Conservation (phyloP, 2,113 vertebrate species). For the Acanthisitta chloris region DNA sequence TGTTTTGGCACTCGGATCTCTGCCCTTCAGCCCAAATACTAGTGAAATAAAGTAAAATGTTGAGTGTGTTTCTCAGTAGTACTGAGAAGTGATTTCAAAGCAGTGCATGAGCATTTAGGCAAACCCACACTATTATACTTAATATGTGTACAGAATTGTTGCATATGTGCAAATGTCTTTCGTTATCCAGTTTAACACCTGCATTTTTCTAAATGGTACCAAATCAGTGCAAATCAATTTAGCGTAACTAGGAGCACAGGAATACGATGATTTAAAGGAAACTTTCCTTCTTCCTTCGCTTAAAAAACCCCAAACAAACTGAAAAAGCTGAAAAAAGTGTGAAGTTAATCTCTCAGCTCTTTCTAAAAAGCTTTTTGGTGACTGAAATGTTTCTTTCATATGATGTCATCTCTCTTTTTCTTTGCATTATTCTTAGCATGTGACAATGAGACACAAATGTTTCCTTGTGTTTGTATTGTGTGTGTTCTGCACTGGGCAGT, state of each 20-base stretch:
- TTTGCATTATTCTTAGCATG: not conserved
- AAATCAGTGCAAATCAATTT: not conserved
- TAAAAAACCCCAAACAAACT: not conserved
- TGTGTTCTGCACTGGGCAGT: not conserved
- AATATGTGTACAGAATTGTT: not conserved
- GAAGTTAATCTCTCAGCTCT: not conserved
- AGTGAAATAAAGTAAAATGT: not conserved
- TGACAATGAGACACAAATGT: not conserved
- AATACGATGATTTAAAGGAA: not conserved
- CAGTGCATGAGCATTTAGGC: not conserved
- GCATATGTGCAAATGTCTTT: not conserved
- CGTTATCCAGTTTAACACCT: not conserved
- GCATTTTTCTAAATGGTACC: not conserved
- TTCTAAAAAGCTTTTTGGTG: not conserved
- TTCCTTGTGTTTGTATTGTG: not conserved
- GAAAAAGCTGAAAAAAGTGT: not conserved
- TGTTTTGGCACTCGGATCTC: not conserved
- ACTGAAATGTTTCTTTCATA: not conserved
- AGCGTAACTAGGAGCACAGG: not conserved
- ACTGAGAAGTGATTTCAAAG: not conserved
- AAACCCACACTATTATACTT: fast-evolving
- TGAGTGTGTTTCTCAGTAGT: not conserved
- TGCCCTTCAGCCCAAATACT: not conserved
- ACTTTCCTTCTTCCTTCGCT: not conserved
- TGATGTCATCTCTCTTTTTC: not conserved